A percentile compares a stretch with the other conserved stretches of the same genome.
Conservation (phyloP, 2,113 vertebrate genomes). For the Proterorhinus semilunaris region DNA sequence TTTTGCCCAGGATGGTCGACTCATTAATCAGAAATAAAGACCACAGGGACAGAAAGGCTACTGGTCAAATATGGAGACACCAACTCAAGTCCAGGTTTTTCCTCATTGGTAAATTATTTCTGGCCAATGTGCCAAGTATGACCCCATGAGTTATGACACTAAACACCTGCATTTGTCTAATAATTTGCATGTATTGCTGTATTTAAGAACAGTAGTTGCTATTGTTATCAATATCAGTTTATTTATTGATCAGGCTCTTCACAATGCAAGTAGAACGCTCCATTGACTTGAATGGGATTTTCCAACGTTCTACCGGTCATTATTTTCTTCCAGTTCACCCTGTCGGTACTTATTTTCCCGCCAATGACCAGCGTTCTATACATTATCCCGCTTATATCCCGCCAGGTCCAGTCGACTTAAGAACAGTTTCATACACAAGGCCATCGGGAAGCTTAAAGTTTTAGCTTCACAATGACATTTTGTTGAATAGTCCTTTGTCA, state of each 20-base stretch:
- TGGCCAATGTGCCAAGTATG: constrained; percentile 42
- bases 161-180: constrained; percentile 33
- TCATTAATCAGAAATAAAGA: background rate
- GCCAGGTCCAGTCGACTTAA: too few species aligned
- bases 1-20: background rate
- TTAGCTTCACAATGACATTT: background rate
- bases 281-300: too few species aligned
- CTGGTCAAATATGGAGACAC: constrained; percentile 14
- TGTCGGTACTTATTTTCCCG: too few species aligned
- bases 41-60: constrained; percentile 10
- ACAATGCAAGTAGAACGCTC: too few species aligned
- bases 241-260: too few species aligned
- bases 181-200: constrained; percentile 15
- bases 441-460: too few species aligned
- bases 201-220: background rate
- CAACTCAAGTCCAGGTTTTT: background rate
- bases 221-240: too few species aligned
- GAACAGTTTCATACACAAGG: too few species aligned
- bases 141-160: constrained; percentile 53
- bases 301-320: too few species aligned
- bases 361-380: too few species aligned
- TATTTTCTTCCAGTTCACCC: too few species aligned
- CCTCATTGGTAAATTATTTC: background rate
- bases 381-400: too few species aligned
- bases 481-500: background rate